phyloP scores from a whole-genome alignment of 2,797 vertebrate genomes.

The Protonibea diacanthus region DNA sequence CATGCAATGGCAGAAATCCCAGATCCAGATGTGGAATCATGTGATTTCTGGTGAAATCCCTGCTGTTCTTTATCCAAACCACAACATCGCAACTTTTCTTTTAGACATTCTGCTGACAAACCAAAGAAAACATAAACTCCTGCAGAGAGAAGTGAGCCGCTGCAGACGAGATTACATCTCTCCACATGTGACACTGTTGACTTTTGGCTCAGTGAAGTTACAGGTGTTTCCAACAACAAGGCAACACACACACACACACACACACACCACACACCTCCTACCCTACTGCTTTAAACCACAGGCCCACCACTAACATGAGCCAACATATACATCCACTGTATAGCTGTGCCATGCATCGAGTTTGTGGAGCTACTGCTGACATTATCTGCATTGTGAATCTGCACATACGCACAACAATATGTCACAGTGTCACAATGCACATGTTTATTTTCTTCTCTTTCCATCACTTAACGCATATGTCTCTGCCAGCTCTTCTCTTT shows the following conservation, averaged over 20 bases:
- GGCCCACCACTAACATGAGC: slow-evolving; percentile 29
- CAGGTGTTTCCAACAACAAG: slow-evolving; percentile 63
- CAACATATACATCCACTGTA: slow-evolving; percentile 17
- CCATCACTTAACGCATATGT: slow-evolving; percentile 27
- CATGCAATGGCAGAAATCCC: slow-evolving; percentile 15
- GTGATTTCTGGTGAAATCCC: slow-evolving; percentile 10
- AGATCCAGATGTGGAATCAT: slow-evolving; percentile 37
- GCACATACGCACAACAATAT: background rate
- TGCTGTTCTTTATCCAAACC: slow-evolving; percentile 5
- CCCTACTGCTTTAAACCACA: slow-evolving; percentile 42
- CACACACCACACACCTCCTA: slow-evolving; percentile 14
- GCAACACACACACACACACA: slow-evolving; percentile 24
- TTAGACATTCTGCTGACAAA: slow-evolving; percentile 42
- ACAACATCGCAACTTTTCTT: slow-evolving; percentile 3
- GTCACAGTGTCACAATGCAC: background rate
- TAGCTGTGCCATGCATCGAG: slow-evolving; percentile 15
- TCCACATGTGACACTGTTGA: slow-evolving; percentile 19
- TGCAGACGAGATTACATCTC: slow-evolving; percentile 47
- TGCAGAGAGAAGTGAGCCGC: slow-evolving; percentile 16
- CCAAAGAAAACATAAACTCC: slow-evolving; percentile 39
- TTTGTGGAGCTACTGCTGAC: slow-evolving; percentile 18
- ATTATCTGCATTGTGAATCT: slow-evolving; percentile 12
- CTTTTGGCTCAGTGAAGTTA: slow-evolving; percentile 33
- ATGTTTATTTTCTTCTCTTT: slow-evolving; percentile 23
- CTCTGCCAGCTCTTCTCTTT: slow-evolving; percentile 26